Percentiles rank a stretch among this genome's conserved stretches.
These are phyloP conservation scores for Elegia similella DNA, from an alignment of 2,888 invertebrate genomes.

Conservation along the genomic window DNA sequence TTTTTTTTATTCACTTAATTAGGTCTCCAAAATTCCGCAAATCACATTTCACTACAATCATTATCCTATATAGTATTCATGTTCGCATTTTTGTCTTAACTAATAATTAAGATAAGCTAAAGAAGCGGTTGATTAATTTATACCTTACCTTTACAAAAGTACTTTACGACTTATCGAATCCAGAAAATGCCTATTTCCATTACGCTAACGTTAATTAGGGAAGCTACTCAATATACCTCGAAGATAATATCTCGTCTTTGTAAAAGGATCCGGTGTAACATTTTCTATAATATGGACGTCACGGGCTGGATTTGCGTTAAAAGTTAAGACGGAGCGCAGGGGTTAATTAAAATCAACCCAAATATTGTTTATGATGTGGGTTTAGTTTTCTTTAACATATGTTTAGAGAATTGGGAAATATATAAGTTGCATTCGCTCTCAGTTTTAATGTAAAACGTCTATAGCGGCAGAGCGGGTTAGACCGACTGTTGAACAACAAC, in stretches of 20 bases:
- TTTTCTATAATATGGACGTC: constrained; percentile 13
- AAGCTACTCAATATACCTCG: constrained; percentile 5
- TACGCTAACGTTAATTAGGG: constrained; percentile 19
- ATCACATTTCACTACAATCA: no score
- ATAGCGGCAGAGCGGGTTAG: no score
- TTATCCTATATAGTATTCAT: no score
- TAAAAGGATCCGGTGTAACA: constrained; percentile 14
- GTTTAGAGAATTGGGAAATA: no score
- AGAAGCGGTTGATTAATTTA: constrained; percentile 25
- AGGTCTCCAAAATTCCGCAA: no score
- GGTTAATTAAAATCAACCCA: no score
- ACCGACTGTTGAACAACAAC: no score
- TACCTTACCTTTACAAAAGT: constrained; percentile 25
- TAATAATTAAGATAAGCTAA: not conserved
- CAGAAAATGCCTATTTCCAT: constrained; percentile 19
- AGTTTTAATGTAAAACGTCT: no score
- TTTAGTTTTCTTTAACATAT: no score
- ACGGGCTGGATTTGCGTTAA: not conserved
- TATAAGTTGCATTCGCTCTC: no score
- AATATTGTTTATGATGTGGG: no score
- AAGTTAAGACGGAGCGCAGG: not conserved
- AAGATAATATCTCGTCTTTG: constrained; percentile 18
- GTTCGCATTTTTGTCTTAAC: not conserved
- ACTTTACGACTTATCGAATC: constrained; percentile 22
- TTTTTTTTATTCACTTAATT: no score